These are phyloP conservation scores for Nyctibius bracteatus DNA, from an alignment of 2,113 vertebrate genomes.

Conservation along the genomic window DNA sequence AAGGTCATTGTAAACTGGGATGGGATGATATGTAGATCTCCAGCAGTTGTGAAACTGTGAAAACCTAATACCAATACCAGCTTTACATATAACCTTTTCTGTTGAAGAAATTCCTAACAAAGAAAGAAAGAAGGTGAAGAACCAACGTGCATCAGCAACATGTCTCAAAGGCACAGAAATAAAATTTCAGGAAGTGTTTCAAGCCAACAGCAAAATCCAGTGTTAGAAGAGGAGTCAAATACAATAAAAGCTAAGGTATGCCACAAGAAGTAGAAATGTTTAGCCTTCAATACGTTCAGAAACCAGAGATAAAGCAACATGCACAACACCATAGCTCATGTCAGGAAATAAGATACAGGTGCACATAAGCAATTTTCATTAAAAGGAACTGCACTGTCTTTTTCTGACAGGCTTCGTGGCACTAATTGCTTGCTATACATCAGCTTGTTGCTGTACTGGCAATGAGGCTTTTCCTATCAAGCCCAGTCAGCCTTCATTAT, in stretches of 20 bases:
- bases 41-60: neutral
- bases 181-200: neutral
- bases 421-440: neutral
- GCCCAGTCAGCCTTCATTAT: neutral
- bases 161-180: neutral
- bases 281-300: neutral
- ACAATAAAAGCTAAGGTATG: neutral
- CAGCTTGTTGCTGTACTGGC: neutral
- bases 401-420: neutral
- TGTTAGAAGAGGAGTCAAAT: neutral
- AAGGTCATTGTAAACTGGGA: neutral
- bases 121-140: neutral
- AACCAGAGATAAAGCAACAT: neutral
- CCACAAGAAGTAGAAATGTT: neutral
- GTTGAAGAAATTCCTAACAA: neutral
- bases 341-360: neutral
- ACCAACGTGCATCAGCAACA: neutral
- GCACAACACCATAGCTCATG: neutral
- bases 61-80: neutral
- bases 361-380: neutral
- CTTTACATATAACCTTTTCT: neutral
- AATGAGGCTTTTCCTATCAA: neutral
- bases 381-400: neutral
- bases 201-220: neutral
- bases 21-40: neutral